These are phyloP conservation scores for Leontocebus nigricollis DNA, from an alignment of 2,797 vertebrate genomes.

Conservation along the genomic window DNA sequence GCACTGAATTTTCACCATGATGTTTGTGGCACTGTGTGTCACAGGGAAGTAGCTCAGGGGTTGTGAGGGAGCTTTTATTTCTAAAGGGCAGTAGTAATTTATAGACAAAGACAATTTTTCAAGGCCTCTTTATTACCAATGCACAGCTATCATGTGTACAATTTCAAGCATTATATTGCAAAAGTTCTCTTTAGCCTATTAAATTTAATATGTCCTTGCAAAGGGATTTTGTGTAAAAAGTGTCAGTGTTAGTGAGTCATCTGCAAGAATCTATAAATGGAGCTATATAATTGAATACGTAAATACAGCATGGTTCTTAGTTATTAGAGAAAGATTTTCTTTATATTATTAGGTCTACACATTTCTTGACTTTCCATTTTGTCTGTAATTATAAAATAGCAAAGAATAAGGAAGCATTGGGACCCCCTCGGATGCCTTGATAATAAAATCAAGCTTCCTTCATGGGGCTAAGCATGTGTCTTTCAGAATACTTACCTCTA, in stretches of 20 bases:
- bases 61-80: conserved; percentile 88
- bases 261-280: conserved; percentile 80
- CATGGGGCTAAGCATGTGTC: conserved; percentile 47
- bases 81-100: conserved; percentile 94
- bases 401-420: conserved; percentile 72
- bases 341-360: conserved; percentile 76
- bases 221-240: conserved; percentile 80
- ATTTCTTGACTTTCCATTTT: conserved; percentile 77
- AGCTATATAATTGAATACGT: conserved; percentile 65
- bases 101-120: conserved; percentile 90
- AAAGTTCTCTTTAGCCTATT: conserved; percentile 81
- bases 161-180: conserved; percentile 84
- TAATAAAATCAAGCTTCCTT: conserved; percentile 72
- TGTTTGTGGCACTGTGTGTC: conserved; percentile 99
- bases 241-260: conserved; percentile 79
- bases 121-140: conserved; percentile 83
- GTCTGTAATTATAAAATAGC: conserved; percentile 82
- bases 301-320: conserved; percentile 76
- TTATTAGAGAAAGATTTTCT: conserved; percentile 77
- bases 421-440: conserved; percentile 63
- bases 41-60: conserved; percentile 95
- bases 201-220: conserved; percentile 83
- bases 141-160: conserved; percentile 87
- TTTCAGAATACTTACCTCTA: conserved; percentile 65
- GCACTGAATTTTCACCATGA: conserved; percentile 91